Evolutionary conservation across 2,113 vertebrate genomes (phyloP).

Genomic region (Eclectus roratus): DNA sequence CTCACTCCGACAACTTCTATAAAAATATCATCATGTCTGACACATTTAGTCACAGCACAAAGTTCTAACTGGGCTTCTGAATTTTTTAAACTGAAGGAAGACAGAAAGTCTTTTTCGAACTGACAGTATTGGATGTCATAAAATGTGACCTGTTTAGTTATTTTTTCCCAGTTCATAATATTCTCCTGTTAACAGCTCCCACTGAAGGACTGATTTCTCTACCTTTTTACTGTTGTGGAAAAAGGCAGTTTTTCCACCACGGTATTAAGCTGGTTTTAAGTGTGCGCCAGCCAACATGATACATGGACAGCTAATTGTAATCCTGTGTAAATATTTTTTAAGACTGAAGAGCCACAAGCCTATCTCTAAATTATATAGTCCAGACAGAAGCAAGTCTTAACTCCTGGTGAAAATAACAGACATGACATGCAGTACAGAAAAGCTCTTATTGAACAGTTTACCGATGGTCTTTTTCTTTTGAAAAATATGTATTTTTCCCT

Average conservation of each 20-base stretch:
- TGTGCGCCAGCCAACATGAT: background rate
- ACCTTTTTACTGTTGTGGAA: background rate
- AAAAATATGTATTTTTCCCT: background rate
- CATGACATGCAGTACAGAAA: background rate
- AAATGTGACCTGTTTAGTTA: background rate
- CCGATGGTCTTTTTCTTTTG: background rate
- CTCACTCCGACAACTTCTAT: conserved; percentile 93
- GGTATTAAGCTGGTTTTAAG: background rate
- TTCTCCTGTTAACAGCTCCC: background rate
- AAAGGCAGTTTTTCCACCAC: background rate
- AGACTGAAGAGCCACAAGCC: background rate
- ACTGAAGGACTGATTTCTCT: background rate
- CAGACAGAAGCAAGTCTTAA: background rate
- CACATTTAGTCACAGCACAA: conserved; percentile 89
- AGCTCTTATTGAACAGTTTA: background rate
- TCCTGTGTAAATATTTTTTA: conserved; percentile 20
- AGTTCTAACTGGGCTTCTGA: conserved; percentile 76
- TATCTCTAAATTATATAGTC: background rate
- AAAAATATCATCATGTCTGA: conserved; percentile 96
- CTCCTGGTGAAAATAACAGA: background rate
- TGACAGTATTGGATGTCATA: background rate
- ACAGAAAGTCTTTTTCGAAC: background rate
- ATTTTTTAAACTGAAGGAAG: background rate
- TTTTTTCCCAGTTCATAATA: background rate
- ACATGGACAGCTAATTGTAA: background rate